Evolutionary conservation across 2,888 invertebrate genomes (phyloP), one percentile per base, ranked within the genome.

Genomic region (Poecilobothrus nobilitatus): DNA sequence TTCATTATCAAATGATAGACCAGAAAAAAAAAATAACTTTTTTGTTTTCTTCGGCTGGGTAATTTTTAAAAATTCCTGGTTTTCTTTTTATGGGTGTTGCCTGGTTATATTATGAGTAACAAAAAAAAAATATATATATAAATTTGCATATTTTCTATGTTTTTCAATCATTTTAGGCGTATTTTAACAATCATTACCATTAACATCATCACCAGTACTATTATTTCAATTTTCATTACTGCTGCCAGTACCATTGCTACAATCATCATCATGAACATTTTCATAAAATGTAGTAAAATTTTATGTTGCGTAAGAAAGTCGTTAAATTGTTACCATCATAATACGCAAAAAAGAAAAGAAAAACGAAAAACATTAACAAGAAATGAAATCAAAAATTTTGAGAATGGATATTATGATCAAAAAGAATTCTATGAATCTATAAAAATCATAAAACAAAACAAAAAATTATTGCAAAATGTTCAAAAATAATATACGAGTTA

Each of bases 301-400:
- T 63, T 63, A 63, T 63, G 63, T 63, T 63, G 63, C 63, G 63
- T 63, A 63, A 63, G 63, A 63, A 63, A 63, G 63, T 63, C 63
- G 63, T 63, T 63, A 63, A 63, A 63, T 63, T 63, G 27, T 63
- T 63, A 18, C 63, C 63, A 63, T 18, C 53, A n/a, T 53, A 37
- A 37, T 37, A 37, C 10, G 12, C 12, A 37, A 37, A 37, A 37
- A 12, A 8, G 6, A 37, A 37, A 37, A 37, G 1, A 37, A 37
- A 37, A 37, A 10, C 37, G 2, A 53, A 18, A 53, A 41, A 2
- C n/a, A 12, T 6, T 44, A 53, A 53, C 37, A 37, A 37, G 5
- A 53, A 53, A 18, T 3, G 18, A 53, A 53, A 41, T 41, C 41
- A 41, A 12, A 41, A 41, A 41, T 41, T 41, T 9, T 12, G 41